phyloP scores from a whole-genome alignment of 2,113 vertebrate species.

The Cavia aperea region DNA sequence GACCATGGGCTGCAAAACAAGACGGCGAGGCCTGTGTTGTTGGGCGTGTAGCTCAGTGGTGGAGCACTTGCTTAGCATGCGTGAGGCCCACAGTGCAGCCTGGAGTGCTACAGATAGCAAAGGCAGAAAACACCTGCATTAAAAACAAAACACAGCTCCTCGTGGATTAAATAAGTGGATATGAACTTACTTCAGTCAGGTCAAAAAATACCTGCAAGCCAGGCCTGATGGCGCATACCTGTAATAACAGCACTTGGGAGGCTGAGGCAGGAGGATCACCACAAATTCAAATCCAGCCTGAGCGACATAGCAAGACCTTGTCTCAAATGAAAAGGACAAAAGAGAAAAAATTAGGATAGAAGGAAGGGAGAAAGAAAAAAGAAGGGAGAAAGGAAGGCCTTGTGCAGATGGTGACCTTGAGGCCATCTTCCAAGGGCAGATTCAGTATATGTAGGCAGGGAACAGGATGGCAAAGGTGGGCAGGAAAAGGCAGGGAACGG shows the following conservation, averaged over 20 bases:
- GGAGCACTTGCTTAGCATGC: neutral
- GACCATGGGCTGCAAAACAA: neutral
- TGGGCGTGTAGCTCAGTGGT: neutral
- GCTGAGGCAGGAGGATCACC: neutral
- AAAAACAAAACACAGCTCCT: neutral
- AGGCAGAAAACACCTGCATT: neutral
- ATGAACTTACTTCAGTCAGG: neutral
- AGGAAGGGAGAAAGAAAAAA: too few relatives aligned
- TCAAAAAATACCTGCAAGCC: neutral
- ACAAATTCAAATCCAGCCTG: neutral
- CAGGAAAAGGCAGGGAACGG: neutral
- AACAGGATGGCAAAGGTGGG: neutral
- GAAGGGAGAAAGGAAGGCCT: neutral
- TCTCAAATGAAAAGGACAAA: neutral
- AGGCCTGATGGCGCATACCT: neutral
- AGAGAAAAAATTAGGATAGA: neutral
- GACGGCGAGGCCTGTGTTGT: neutral
- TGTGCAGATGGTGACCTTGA: neutral
- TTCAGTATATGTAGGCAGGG: neutral
- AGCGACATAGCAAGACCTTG: neutral
- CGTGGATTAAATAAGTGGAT: neutral
- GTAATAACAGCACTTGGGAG: neutral
- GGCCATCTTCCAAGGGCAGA: neutral
- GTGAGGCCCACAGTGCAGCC: neutral
- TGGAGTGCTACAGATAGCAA: too few relatives aligned